Conservation (phyloP, 2,113 vertebrate species). For the Grus americana region DNA sequence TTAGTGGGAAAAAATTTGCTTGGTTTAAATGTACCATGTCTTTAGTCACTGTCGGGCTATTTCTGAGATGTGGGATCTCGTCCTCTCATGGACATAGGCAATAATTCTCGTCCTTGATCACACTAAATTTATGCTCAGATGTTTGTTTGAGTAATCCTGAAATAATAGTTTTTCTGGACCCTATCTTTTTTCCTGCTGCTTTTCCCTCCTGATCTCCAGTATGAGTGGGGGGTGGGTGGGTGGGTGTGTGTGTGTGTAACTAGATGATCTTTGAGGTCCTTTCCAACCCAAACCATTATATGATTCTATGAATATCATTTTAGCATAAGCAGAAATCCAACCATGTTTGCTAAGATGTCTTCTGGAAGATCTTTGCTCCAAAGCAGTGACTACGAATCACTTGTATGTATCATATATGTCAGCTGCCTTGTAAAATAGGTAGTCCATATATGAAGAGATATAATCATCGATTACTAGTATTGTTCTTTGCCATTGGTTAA, state of each 20-base stretch:
- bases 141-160: not conserved
- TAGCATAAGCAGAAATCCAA: not conserved
- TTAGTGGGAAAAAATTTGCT: not conserved
- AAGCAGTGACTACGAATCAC: not conserved
- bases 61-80: not conserved
- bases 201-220: not conserved
- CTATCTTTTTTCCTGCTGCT: not conserved
- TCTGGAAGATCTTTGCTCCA: not conserved
- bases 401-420: not conserved
- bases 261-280: too few relatives aligned
- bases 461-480: fast-evolving
- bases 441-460: fast-evolving
- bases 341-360: not conserved
- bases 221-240: too few relatives aligned
- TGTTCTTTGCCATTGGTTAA: not conserved
- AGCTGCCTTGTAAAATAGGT: not conserved
- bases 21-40: fast-evolving
- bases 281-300: too few relatives aligned
- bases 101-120: not conserved
- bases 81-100: not conserved
- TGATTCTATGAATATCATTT: not conserved
- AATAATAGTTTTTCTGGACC: not conserved
- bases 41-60: not conserved
- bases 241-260: too few relatives aligned
- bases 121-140: not conserved